Evolutionary conservation across 1,140 invertebrate genomes (phyloP).

Genomic region (Oncopeltus fasciatus): DNA sequence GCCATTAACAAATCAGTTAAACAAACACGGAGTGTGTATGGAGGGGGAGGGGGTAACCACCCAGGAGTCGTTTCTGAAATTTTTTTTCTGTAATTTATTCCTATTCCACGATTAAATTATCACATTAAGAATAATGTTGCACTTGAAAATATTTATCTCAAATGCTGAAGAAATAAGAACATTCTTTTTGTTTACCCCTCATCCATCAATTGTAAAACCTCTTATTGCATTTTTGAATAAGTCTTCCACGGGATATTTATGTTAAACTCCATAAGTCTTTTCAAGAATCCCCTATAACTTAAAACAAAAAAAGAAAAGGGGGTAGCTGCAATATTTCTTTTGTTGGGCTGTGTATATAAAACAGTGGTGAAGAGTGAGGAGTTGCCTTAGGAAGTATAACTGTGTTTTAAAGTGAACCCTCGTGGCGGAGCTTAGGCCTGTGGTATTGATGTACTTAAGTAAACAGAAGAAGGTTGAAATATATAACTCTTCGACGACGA

Average conservation of each 20-base stretch:
- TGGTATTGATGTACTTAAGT: slow-evolving; percentile 1
- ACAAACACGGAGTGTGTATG: too few species aligned
- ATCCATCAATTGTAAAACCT: not conserved
- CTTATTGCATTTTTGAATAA: not conserved
- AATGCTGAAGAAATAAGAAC: too few species aligned
- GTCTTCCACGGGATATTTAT: not conserved
- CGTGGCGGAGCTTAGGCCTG: not conserved
- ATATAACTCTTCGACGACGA: not conserved
- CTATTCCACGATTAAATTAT: too few species aligned
- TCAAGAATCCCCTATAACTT: not conserved
- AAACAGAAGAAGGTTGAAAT: slow-evolving; percentile 7
- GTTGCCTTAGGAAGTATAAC: slow-evolving; percentile 1
- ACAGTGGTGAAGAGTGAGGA: not conserved
- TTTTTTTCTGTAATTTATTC: too few species aligned
- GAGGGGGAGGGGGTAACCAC: too few species aligned
- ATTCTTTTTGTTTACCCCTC: too few species aligned
- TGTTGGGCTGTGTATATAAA: not conserved
- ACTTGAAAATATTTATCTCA: too few species aligned
- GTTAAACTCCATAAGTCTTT: not conserved
- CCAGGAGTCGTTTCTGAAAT: too few species aligned
- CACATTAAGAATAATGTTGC: too few species aligned
- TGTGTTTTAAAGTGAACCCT: slow-evolving; percentile 3
- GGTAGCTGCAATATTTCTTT: not conserved
- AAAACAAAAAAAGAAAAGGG: not conserved
- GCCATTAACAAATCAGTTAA: too few species aligned